Base-by-base conservation (phyloP, 2,888 invertebrate genomes). In the Luperina nickerlii region DNA sequence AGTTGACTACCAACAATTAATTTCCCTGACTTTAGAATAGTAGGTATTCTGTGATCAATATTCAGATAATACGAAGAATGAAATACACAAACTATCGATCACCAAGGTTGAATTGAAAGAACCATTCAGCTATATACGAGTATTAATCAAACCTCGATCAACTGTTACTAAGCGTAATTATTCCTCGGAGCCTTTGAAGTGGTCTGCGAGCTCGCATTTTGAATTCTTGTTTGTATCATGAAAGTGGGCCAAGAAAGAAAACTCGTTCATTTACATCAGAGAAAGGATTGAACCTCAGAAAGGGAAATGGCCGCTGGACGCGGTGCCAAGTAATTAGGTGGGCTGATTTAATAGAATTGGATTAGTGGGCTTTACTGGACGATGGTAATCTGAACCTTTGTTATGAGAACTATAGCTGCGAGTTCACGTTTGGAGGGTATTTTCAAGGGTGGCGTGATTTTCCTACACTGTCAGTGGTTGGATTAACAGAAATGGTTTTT, bases 341-440 rank as follows among this genome's bases (percentile, higher is more conserved):
- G 83, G 51, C 67, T 68, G 87, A 86, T 84, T 78, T 76, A 84
- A 83, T 86, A 74, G 70, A 79, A 85, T 82, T 76, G 76, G 60
- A 79, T 79, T 79, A 83, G 51, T 60, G 38, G 38, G 60, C 6
- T 63, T 51, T 63, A 62, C 48, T 51, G 67, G 38, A n/a, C 70
- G 66, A 32, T 74, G 24, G 32, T 74, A 38, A 62, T 83, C 70
- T 27, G 69, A 79, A 51, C 80, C 65, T 57, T 32, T 27, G 62
- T 84, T 66, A 74, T 74, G 51, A 62, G 84, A 38, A 15, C 57
- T 7, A 48, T 48, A 13, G 45, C 9, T 62, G 32, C 24, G 20
- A 66, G 69, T 63, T 63, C 68, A 72, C 57, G 0, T 57, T 62
- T 7, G 24, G 54, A 65, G 15, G 69, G 48, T 60, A 83, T 42